Evolutionary conservation across 2,888 invertebrate genomes (phyloP).

Genomic region (Cheilosia vernalis): DNA sequence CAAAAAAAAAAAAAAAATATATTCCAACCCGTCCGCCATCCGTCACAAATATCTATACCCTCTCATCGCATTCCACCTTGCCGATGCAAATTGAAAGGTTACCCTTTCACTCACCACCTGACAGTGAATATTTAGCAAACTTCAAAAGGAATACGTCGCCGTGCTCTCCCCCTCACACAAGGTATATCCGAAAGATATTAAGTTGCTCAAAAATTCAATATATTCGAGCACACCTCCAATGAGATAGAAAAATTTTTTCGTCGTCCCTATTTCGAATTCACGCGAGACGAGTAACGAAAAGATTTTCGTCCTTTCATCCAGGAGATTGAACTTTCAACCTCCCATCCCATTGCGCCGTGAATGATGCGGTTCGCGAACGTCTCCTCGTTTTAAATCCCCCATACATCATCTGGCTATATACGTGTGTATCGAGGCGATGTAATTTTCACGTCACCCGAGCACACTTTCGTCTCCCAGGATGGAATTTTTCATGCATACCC

Average conservation of each 20-base stretch:
- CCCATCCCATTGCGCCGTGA: slow-evolving; percentile 33
- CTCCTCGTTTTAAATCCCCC: slow-evolving; percentile 1
- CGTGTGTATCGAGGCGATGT: not conserved
- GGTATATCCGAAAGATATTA: slow-evolving; percentile 35
- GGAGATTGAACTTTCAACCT: slow-evolving; percentile 69
- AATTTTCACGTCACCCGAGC: slow-evolving; percentile 43
- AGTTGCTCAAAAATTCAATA: slow-evolving; percentile 57
- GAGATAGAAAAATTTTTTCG: slow-evolving; percentile 35
- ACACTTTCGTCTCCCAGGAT: slow-evolving; percentile 25
- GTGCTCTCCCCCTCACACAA: not conserved
- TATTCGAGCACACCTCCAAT: slow-evolving; percentile 52
- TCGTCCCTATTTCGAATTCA: slow-evolving; percentile 9
- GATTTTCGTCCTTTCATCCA: slow-evolving; percentile 47
- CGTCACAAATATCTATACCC: not conserved
- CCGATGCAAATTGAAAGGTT: slow-evolving; percentile 6
- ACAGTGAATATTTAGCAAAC: slow-evolving; percentile 19
- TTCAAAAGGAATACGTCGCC: slow-evolving; percentile 51
- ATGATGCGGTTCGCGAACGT: slow-evolving; percentile 52
- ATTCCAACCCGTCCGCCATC: no score
- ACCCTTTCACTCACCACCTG: slow-evolving; percentile 22
- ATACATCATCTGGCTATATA: not conserved
- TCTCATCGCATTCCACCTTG: not conserved
- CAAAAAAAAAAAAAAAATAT: no score
- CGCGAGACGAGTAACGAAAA: slow-evolving; percentile 2
- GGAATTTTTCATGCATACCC: slow-evolving; percentile 20